Base-by-base conservation (phyloP, 2,113 vertebrate genomes). In the Pelobates fuscus region DNA sequence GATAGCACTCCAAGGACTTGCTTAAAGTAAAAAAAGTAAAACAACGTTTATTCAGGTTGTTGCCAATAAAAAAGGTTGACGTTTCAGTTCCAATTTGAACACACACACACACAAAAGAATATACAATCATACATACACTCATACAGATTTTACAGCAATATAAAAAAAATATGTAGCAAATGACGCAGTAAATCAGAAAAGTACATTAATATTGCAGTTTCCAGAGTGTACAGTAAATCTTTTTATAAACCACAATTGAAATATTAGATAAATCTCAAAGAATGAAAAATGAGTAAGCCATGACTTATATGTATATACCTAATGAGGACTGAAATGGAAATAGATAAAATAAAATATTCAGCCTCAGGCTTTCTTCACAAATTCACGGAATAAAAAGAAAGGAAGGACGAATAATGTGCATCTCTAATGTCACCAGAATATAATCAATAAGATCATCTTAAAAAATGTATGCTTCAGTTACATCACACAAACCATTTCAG, bases 331-430 rank as follows among this genome's bases (percentile, higher is more conserved):
- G 8, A 55, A 55, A 55, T 5, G 17, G 20, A 55, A 20, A 30
- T 62, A 18, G 26, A 43, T 44, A 20, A 60, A 11, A 25, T 44
- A 41, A 10, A 41, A 23, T 54, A 41, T 57, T 65, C 24, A 57
- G 29, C 49, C 30, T 27, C 20, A 57, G 49, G 71, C 29, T 55
- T 55, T 12, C 5, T 49, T 24, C 43, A 21, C 25, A 52, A 11
- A 32, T 8, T 24, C n/a, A 32, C 20, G 17, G n/a, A 27, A 8
- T n/a, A 58, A 58, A 29, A 10, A 21, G 4, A 7, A 18, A 49
- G 44, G 26, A 62, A 21, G 12, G 30, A 52, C 44, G 37, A 59
- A 66, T 37, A 71, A 71, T 71, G n/a, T 15, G 55, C 21, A 44
- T 57, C 30, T 57, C 30, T 32, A 52, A 41, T 23, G 23, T 21